A percentile compares a stretch with the other conserved stretches of the same genome.
These are phyloP conservation scores for Pristiophorus japonicus DNA, from an alignment of 2,113 vertebrate genomes.

Conservation along the genomic window DNA sequence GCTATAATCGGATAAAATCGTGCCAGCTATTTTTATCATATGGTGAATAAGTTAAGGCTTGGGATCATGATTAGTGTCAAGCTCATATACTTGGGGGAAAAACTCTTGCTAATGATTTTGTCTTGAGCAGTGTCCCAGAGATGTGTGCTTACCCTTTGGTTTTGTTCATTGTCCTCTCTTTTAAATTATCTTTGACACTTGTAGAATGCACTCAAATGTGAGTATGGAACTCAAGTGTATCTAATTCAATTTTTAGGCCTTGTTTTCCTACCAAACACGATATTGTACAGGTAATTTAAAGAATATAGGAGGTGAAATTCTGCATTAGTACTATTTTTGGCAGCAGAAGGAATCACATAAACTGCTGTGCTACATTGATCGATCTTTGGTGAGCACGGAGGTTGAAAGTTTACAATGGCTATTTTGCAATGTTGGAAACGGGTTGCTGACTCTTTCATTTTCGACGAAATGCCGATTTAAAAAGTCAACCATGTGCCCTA, in stretches of 20 bases:
- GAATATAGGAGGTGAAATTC: background rate
- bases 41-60: background rate
- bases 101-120: background rate
- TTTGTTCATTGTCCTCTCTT: background rate
- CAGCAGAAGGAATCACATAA: too few relatives aligned
- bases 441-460: too few relatives aligned
- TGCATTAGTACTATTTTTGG: background rate
- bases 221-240: background rate
- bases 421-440: too few relatives aligned
- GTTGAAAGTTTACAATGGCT: too few relatives aligned
- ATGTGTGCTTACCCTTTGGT: background rate
- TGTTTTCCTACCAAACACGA: background rate
- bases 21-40: background rate
- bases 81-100: background rate
- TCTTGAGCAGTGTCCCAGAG: background rate
- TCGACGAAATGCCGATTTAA: too few relatives aligned
- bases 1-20: background rate
- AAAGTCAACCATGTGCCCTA: too few relatives aligned
- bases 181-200: background rate
- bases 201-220: background rate
- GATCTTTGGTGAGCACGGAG: too few relatives aligned
- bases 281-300: background rate
- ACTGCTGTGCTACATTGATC: too few relatives aligned
- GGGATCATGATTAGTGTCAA: background rate
- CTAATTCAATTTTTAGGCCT: background rate